A percentile compares a stretch with the other conserved stretches of the same genome.
phyloP scores from a whole-genome alignment of 2,888 invertebrate genomes.

The Pollenia griseotomentosa region DNA sequence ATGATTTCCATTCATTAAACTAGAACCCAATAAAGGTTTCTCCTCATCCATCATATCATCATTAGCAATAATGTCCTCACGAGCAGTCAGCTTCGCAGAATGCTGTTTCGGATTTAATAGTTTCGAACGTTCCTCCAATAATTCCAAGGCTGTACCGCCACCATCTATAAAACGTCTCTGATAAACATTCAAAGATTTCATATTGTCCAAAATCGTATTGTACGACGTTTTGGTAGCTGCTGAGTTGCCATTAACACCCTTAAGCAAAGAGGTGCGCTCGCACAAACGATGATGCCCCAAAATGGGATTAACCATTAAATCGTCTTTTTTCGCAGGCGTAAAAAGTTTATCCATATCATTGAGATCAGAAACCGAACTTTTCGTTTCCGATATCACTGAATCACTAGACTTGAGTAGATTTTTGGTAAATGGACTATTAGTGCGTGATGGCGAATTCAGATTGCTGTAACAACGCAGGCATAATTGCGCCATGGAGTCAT shows the following conservation, averaged over 20 bases:
- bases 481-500: constrained; percentile 81
- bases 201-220: constrained; percentile 76
- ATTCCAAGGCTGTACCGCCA: constrained; percentile 80
- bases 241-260: constrained; percentile 47
- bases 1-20: constrained; percentile 75
- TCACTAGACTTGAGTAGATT: constrained; percentile 84
- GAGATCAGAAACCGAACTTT: constrained; percentile 83
- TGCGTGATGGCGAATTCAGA: constrained; percentile 84
- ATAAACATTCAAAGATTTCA: constrained; percentile 76
- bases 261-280: constrained; percentile 83
- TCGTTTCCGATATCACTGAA: constrained; percentile 84
- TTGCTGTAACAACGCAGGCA: constrained; percentile 88
- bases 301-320: constrained; percentile 84
- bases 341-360: constrained; percentile 83
- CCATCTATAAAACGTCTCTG: constrained; percentile 81
- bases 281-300: constrained; percentile 87
- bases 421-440: constrained; percentile 84
- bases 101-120: constrained; percentile 45
- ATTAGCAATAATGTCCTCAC: constrained; percentile 59
- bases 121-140: constrained; percentile 76
- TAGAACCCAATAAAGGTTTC: constrained; percentile 79
- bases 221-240: constrained; percentile 62
- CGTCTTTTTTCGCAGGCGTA: constrained; percentile 83
- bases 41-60: constrained; percentile 78
- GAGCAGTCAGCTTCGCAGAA: not conserved